Base-by-base conservation (phyloP, 2,797 vertebrate species). In the Botia almorhae region DNA sequence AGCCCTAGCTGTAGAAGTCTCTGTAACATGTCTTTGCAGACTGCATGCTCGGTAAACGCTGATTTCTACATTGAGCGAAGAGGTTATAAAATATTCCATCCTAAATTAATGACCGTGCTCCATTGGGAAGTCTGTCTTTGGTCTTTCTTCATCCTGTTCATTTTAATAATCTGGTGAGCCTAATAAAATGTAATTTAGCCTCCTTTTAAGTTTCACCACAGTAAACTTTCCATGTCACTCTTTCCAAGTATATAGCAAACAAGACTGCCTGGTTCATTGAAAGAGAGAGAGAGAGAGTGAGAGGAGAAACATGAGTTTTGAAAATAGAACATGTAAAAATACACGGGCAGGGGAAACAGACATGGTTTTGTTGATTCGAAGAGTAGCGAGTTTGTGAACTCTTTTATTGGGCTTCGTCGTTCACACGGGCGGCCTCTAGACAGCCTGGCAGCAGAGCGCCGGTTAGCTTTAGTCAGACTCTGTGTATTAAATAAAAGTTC, bases 261-360 rank as follows among this genome's bases (percentile, higher is more conserved):
- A 92, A 89, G 88, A 86, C 85, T 91, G 84, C 74, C 81, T 58
- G 86, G 85, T 87, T 87, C 82, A 86, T 72, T 43, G 74, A 80
- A 65, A 33, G 69, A 60, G 73, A 69, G 67, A 80, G 73, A 23
- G 75, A 58, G 76, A 64, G 69, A 50, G 26, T 90, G 87, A 85
- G 69, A 73, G 75, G 51, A 82, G 80, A 84, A 78, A 83, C 76
- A 77, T 68, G 74, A 86, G 81, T 85, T 90, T 92, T 91, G 85
- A 89, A 92, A 94, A 91, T 92, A 91, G 89, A 91, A 85, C 75
- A 82, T 89, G 86, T 88, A 92, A 90, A 93, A 93, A 93, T 92
- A 92, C 87, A 88, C 85, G 84, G 82, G 84, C 81, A 69, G 76
- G 87, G 81, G 87, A 90, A 90, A 91, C 93, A 91, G 90, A 88